Percentiles rank a stretch among this genome's conserved stretches.
phyloP scores from a whole-genome alignment of 2,888 invertebrate genomes.

The Chirona hameri region DNA sequence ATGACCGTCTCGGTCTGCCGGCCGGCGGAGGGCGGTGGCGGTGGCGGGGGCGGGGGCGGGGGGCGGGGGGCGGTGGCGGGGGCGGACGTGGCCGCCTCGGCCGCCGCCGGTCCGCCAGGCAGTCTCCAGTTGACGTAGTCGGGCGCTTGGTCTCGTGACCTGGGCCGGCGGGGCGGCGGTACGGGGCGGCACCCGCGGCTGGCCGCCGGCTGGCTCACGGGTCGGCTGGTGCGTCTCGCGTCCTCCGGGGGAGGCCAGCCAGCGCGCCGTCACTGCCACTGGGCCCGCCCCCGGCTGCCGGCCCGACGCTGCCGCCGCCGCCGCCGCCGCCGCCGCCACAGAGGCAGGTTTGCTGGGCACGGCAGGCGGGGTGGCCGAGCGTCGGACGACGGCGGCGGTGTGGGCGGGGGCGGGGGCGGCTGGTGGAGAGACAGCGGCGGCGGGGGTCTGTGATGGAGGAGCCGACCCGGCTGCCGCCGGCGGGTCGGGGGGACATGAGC shows the following conservation, averaged over 20 bases:
- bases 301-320: background rate
- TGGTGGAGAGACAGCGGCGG: background rate
- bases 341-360: background rate
- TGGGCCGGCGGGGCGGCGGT: conserved; percentile 8
- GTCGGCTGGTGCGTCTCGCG: background rate
- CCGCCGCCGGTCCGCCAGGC: background rate
- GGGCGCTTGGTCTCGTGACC: background rate
- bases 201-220: background rate
- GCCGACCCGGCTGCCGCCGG: background rate
- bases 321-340: background rate
- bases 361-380: background rate
- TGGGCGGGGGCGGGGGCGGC: background rate
- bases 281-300: background rate
- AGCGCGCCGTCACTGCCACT: background rate
- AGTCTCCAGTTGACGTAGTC: conserved; percentile 29
- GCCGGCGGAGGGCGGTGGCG: too few relatives aligned
- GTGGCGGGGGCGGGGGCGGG: too few relatives aligned
- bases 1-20: conserved; percentile 22
- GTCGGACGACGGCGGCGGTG: background rate
- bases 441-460: background rate
- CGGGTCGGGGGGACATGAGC: background rate
- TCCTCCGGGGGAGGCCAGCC: background rate
- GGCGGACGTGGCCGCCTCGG: background rate
- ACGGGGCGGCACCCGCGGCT: background rate
- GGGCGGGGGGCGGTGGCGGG: too few relatives aligned